Evolutionary conservation across 2,797 vertebrate genomes (phyloP).

Genomic region (Acipenser transmontanus): DNA sequence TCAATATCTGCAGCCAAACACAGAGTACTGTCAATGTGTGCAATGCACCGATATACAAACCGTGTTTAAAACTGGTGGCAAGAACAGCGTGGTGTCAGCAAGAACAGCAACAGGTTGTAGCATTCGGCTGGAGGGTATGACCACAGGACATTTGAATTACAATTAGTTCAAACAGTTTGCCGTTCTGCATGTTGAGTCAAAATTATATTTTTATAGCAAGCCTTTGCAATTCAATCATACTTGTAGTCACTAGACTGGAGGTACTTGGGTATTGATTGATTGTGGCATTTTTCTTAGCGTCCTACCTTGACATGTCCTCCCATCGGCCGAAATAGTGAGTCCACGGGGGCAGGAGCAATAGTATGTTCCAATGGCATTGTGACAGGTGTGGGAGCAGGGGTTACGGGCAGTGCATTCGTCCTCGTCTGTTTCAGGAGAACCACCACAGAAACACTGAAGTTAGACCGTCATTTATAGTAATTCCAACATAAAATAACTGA

Average conservation of each 20-base stretch:
- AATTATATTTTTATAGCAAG: too few species aligned
- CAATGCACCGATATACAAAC: neutral
- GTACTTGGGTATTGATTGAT: too few species aligned
- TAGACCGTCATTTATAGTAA: neutral
- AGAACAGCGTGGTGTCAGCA: neutral
- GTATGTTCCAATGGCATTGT: conserved; percentile 84
- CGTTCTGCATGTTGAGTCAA: too few species aligned
- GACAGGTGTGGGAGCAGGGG: conserved; percentile 86
- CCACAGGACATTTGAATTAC: too few species aligned
- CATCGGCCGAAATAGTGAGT: conserved; percentile 84
- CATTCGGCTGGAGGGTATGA: neutral
- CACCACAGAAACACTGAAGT: too few species aligned
- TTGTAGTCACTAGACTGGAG: too few species aligned
- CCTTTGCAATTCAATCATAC: too few species aligned
- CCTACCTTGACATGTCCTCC: conserved; percentile 85
- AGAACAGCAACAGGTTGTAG: neutral
- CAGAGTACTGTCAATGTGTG: neutral
- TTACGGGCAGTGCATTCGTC: conserved; percentile 76
- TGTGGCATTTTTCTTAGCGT: too few species aligned
- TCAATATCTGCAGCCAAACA: conserved; percentile 71
- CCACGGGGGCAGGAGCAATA: conserved; percentile 89
- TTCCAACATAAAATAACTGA: neutral
- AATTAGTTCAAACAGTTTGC: too few species aligned
- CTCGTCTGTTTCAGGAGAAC: conserved; percentile 67
- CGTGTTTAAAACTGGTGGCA: neutral